phyloP scores from a whole-genome alignment of 2,113 vertebrate species.

The Excalfactoria chinensis region DNA sequence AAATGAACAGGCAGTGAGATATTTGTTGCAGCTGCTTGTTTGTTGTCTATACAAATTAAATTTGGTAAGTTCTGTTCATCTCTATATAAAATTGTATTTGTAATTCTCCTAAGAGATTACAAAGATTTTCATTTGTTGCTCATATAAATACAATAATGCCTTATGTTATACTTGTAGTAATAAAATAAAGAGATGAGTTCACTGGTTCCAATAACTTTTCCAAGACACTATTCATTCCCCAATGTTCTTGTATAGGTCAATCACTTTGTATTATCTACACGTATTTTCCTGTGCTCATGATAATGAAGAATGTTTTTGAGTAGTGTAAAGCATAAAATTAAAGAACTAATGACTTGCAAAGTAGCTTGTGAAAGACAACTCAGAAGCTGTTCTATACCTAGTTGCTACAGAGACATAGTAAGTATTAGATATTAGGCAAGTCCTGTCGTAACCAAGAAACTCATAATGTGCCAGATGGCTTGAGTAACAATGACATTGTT shows the following conservation, averaged over 20 bases:
- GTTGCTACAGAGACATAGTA: not conserved
- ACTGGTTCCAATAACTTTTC: not conserved
- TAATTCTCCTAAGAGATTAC: slow-evolving; percentile 24
- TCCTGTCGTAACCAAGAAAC: not conserved
- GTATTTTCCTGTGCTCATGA: not conserved
- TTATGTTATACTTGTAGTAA: not conserved
- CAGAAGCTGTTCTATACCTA: not conserved
- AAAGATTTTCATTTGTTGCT: slow-evolving; percentile 13
- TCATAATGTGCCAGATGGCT: not conserved
- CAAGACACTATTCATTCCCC: not conserved
- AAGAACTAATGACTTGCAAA: not conserved
- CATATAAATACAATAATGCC: not conserved
- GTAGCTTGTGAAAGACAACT: not conserved
- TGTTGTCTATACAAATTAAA: slow-evolving; percentile 14
- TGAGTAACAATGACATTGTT: not conserved
- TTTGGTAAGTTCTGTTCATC: slow-evolving; percentile 28
- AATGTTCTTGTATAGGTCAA: not conserved
- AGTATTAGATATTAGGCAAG: not conserved
- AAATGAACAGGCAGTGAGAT: slow-evolving; percentile 13
- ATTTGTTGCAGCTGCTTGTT: slow-evolving; percentile 16
- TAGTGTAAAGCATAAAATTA: not conserved
- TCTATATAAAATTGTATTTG: slow-evolving; percentile 13
- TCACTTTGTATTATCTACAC: not conserved
- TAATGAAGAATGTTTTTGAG: not conserved
- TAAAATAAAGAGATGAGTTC: not conserved